These are phyloP conservation scores for Tyto alba DNA, from an alignment of 2,113 vertebrate genomes.

Conservation along the genomic window DNA sequence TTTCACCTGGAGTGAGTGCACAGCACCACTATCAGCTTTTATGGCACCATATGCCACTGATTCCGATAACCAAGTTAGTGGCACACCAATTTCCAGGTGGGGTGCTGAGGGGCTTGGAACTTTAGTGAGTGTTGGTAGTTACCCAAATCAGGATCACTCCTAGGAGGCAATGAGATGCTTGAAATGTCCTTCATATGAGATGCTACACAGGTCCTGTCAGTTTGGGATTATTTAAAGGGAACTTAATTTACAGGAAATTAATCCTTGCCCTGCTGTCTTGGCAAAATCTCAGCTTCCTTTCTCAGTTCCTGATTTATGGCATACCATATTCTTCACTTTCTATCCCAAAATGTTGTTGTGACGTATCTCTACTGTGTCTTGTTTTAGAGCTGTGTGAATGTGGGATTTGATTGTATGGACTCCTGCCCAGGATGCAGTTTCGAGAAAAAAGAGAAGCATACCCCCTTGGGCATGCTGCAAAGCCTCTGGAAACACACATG, in stretches of 20 bases:
- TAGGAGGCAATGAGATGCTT: neutral
- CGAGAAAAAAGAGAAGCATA: neutral
- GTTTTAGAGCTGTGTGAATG: neutral
- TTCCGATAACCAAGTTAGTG: too few relatives aligned
- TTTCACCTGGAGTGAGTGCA: neutral
- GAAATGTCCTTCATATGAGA: neutral
- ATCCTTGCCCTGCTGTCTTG: neutral
- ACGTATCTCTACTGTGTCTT: neutral
- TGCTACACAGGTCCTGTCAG: neutral
- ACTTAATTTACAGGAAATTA: neutral
- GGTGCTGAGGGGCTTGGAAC: neutral
- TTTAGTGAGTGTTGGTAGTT: neutral
- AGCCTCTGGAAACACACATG: neutral
- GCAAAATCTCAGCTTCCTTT: neutral
- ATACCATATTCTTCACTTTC: neutral
- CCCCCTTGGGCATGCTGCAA: neutral
- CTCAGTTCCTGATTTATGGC: neutral
- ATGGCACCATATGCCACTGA: neutral
- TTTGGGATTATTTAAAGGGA: neutral
- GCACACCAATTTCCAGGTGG: neutral
- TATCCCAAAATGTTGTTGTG: neutral
- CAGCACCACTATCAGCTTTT: neutral
- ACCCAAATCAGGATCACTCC: neutral
- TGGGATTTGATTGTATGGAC: neutral
- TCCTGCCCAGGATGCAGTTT: neutral